Evolutionary conservation across 2,797 vertebrate genomes (phyloP).

Genomic region (Cacajao melanocephalus): DNA sequence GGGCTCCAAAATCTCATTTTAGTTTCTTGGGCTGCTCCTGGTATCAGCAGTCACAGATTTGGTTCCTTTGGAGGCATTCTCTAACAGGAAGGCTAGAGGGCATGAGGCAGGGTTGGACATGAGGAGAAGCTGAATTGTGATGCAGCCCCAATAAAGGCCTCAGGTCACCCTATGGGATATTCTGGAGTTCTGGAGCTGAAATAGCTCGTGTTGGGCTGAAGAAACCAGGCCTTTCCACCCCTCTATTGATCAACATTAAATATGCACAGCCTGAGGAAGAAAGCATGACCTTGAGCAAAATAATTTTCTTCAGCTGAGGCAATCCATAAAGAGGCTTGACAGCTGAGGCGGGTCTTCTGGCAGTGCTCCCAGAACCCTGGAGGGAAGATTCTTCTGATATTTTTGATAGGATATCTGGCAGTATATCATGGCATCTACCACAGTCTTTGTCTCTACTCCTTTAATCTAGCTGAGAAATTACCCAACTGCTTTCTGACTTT

Average conservation of each 20-base stretch:
- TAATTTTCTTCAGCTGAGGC: not conserved
- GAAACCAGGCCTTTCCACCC: not conserved
- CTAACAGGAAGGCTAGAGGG: not conserved
- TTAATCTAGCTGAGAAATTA: not conserved
- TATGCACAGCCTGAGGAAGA: not conserved
- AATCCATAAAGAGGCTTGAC: not conserved
- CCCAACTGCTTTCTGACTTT: not conserved
- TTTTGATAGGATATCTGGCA: not conserved
- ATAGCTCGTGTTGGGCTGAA: too few relatives aligned
- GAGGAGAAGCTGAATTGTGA: not conserved
- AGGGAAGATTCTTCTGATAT: not conserved
- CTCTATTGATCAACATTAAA: not conserved
- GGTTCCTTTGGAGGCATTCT: not conserved
- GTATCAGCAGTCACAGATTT: not conserved
- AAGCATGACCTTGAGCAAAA: not conserved
- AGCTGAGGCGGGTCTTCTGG: not conserved
- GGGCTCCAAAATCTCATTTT: not conserved
- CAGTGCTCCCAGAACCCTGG: not conserved
- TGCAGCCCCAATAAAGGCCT: accelerated
- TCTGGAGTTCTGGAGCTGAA: not conserved
- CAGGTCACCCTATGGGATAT: not conserved
- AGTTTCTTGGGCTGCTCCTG: not conserved
- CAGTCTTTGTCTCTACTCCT: not conserved
- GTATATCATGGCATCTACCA: not conserved
- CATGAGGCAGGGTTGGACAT: not conserved